Conservation (phyloP, 2,888 invertebrate genomes). For the Pseudanteris insignis region DNA sequence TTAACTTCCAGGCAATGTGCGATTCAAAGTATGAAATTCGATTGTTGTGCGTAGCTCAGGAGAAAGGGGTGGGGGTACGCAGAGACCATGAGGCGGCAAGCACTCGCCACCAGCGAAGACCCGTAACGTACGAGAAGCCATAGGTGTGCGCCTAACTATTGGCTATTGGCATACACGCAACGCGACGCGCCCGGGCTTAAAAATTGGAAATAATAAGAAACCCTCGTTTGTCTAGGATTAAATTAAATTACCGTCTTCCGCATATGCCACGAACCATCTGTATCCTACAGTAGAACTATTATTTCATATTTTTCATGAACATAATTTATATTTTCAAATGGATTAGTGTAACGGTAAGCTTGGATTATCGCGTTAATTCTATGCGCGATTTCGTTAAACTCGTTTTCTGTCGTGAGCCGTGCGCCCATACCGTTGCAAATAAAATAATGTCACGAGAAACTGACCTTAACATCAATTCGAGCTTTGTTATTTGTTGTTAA, state of each 20-base stretch:
- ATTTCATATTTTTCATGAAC: too few species aligned
- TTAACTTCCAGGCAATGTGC: constrained; percentile 15
- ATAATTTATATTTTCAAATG: too few species aligned
- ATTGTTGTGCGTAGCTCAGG: too few species aligned
- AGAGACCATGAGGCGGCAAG: constrained; percentile 23
- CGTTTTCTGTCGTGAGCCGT: constrained; percentile 32
- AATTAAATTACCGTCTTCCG: too few species aligned
- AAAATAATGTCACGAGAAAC: constrained; percentile 36
- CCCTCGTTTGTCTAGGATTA: too few species aligned
- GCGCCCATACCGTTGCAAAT: constrained; percentile 30
- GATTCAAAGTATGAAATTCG: constrained; percentile 35
- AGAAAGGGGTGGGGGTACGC: too few species aligned
- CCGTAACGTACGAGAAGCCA: constrained; percentile 44
- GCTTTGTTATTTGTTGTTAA: too few species aligned
- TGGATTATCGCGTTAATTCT: constrained; percentile 31
- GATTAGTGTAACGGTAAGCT: too few species aligned
- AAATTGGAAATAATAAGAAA: too few species aligned
- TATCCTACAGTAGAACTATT: too few species aligned
- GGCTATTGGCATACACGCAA: constrained; percentile 26
- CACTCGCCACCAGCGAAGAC: constrained; percentile 42
- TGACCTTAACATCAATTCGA: constrained; percentile 39
- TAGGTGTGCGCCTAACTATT: constrained; percentile 40
- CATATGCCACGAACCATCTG: too few species aligned
- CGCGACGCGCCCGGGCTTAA: constrained; percentile 11
- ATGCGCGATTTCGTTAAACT: constrained; percentile 34